A percentile compares a stretch with the other conserved stretches of the same genome.
Evolutionary conservation across 2,888 invertebrate species (phyloP).

Genomic region (Leptinotarsa tumamoca): DNA sequence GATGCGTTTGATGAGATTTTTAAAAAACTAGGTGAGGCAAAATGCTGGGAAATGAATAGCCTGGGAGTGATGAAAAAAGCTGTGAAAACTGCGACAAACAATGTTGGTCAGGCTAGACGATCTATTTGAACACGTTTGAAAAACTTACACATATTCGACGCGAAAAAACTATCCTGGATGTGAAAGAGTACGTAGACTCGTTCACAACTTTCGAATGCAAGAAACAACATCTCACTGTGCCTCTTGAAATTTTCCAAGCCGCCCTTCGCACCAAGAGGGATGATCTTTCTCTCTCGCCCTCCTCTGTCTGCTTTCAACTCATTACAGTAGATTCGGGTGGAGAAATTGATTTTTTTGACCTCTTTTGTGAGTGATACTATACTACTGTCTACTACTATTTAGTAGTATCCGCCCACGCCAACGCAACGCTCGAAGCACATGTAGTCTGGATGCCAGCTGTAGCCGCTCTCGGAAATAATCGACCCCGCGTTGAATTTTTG

Average conservation of each 20-base stretch:
- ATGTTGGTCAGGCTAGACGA: no score
- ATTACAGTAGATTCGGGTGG: conserved; percentile 9
- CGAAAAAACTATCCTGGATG: no score
- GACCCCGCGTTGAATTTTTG: no score
- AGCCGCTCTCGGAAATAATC: not conserved
- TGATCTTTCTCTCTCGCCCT: not conserved
- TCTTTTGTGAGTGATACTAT: conserved; percentile 18
- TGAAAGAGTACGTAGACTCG: no score
- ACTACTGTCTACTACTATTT: conserved; percentile 17
- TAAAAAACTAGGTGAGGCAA: no score
- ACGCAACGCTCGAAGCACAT: conserved; percentile 17
- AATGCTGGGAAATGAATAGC: no score
- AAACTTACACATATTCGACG: no score
- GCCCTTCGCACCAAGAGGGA: not conserved
- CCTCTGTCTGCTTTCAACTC: not conserved
- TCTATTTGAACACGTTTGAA: no score
- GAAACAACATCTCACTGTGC: not conserved
- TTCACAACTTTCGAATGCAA: not conserved
- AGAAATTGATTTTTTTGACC: conserved; percentile 20
- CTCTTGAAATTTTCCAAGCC: not conserved
- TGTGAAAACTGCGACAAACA: no score
- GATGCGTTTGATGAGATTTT: no score
- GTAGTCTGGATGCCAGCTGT: conserved; percentile 13
- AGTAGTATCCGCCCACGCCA: conserved; percentile 12
- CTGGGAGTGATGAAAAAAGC: no score